These are phyloP conservation scores for Calephelis virginiensis DNA, from an alignment of 1,140 invertebrate species.

Conservation along the genomic window DNA sequence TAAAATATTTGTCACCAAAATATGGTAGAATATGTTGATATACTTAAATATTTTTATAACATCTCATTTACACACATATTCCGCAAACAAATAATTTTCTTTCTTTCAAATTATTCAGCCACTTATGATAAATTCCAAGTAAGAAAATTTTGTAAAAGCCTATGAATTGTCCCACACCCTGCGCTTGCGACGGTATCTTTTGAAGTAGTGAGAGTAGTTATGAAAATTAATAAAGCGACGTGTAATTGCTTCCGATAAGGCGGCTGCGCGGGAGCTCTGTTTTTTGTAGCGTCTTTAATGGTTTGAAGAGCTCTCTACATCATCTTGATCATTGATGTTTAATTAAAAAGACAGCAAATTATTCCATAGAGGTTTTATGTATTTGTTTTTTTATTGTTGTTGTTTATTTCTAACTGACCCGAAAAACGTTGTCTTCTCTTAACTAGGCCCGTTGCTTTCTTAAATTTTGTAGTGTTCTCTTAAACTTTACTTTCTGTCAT, in stretches of 20 bases:
- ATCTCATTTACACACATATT: no score
- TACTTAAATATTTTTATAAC: no score
- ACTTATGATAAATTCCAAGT: no score
- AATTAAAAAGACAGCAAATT: constrained; percentile 27
- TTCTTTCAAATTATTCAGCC: no score
- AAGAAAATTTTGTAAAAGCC: constrained; percentile 1
- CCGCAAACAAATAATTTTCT: no score
- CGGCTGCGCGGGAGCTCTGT: constrained; percentile 43
- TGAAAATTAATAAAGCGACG: constrained; percentile 75
- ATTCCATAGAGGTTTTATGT: background rate
- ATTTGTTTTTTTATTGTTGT: background rate
- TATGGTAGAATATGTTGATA: no score
- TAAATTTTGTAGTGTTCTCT: no score
- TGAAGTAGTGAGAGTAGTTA: constrained; percentile 71
- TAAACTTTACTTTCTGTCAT: no score
- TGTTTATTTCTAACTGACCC: no score
- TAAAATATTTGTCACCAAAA: no score
- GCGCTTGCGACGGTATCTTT: constrained; percentile 55
- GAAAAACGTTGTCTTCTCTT: no score
- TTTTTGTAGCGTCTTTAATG: constrained; percentile 44
- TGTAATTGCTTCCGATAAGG: constrained; percentile 76
- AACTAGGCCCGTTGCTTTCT: no score
- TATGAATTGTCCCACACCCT: constrained; percentile 36
- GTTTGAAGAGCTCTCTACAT: constrained; percentile 47
- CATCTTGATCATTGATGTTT: constrained; percentile 27